Conservation (phyloP, 2,797 vertebrate species). For the Paguma larvata region DNA sequence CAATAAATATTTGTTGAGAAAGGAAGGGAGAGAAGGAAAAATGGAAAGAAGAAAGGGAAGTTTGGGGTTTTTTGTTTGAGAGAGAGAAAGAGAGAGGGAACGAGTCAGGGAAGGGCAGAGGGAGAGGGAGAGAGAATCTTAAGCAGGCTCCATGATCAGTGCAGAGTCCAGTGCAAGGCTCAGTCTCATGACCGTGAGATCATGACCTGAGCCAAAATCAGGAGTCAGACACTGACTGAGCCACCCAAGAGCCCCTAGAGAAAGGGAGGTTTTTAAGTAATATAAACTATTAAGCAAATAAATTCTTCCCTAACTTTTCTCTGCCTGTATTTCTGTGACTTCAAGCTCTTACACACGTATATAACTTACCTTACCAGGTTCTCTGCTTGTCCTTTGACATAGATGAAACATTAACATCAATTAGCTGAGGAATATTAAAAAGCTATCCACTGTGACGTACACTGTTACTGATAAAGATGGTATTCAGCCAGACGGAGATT, state of each 20-base stretch:
- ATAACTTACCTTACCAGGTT: not conserved
- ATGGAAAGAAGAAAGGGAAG: not conserved
- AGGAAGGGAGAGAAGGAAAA: not conserved
- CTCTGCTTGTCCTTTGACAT: conserved; percentile 2
- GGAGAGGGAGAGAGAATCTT: too few relatives aligned
- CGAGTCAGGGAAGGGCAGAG: too few relatives aligned
- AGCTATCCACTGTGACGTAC: not conserved
- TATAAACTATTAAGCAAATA: not conserved
- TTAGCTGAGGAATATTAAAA: not conserved
- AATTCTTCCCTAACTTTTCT: not conserved
- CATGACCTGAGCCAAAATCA: too few relatives aligned
- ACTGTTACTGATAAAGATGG: not conserved
- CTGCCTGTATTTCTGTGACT: not conserved
- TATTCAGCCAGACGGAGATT: not conserved
- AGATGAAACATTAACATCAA: not conserved
- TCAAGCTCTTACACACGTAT: not conserved
- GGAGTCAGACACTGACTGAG: too few relatives aligned
- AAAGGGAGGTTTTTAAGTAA: not conserved
- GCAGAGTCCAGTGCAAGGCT: too few relatives aligned
- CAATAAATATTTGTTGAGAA: not conserved
- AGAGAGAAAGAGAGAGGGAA: too few relatives aligned
- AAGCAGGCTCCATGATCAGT: too few relatives aligned
- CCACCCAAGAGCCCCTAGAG: too few relatives aligned
- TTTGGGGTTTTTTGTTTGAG: not conserved
- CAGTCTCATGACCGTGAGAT: too few relatives aligned